Evolutionary conservation across 2,113 vertebrate genomes (phyloP), one percentile per base, ranked within the genome.

Genomic region (Echinops telfairi): DNA sequence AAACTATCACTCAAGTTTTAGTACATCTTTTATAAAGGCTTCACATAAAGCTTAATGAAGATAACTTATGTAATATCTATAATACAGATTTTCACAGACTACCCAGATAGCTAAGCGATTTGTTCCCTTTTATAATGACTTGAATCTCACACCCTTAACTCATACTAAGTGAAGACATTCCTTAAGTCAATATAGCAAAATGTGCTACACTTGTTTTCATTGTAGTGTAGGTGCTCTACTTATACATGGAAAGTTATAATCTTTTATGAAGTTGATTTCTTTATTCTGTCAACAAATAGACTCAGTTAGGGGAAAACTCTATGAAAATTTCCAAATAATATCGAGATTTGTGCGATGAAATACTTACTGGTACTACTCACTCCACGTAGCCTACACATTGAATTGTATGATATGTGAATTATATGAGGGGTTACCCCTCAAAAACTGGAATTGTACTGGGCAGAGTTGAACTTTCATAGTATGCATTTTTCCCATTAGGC

Each of bases 1-100:
- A 93, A 93, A 93, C 20, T 38, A 89, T 84, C 47, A 53, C 47
- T 6, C 10, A 53, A 53, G 9, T 53, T 94, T 95, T 93, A 94
- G 73, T 82, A 85, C 64, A 12, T 62, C 94, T 90, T 77, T 53
- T 70, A 33, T 79, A 78, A 83, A 66, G 57, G 12, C 62, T 70
- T 88, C 31, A 86, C 40, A 75, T 60, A n/a, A 40, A 88, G 77
- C 58, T 9, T 85, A 38, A 22, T 89, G 23, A 91, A 78, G 71
- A 20, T 62, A 11, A 79, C 25, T 78, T 53, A 62, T 87, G n/a
- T 64, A 92, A 38, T 86, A 89, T 83, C 88, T 66, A 90, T 47
- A 90, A 89, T 29, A 40, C 64, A 76, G n/a, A 89, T 38, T 66
- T 91, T 85, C n/a, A 89, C 2, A 79, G 60, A 84, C 27, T 57